Evolutionary conservation across 2,888 invertebrate genomes (phyloP).

Genomic region (Epirrhoe alternata): DNA sequence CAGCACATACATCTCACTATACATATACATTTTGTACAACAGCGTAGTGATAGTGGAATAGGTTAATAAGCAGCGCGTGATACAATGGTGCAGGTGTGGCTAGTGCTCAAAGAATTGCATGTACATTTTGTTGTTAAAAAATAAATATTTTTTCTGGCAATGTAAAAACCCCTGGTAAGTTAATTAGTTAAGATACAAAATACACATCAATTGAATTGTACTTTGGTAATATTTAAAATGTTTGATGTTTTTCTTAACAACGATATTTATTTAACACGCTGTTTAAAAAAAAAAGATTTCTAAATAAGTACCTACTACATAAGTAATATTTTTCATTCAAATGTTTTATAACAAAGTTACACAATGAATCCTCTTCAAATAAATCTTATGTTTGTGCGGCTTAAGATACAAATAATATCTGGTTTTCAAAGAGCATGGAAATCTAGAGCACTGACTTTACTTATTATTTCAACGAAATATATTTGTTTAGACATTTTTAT

Average conservation of each 20-base stretch:
- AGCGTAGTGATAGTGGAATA: constrained; percentile 43
- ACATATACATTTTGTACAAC: constrained; percentile 33
- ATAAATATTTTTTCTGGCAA: neutral
- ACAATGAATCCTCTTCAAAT: too few relatives aligned
- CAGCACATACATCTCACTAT: constrained; percentile 44
- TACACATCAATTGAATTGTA: too few relatives aligned
- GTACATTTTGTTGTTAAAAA: constrained; percentile 4
- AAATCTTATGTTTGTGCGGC: neutral
- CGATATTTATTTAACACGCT: too few relatives aligned
- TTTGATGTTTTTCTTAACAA: too few relatives aligned
- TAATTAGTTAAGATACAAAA: too few relatives aligned
- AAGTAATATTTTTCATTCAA: too few relatives aligned
- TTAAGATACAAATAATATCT: neutral
- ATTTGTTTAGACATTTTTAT: neutral
- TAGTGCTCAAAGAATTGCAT: constrained; percentile 43
- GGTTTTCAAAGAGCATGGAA: neutral
- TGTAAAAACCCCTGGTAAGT: too few relatives aligned
- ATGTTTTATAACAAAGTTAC: too few relatives aligned
- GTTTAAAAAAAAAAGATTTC: too few relatives aligned
- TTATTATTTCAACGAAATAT: neutral
- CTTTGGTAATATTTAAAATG: too few relatives aligned
- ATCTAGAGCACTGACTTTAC: neutral
- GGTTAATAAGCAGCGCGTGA: constrained; percentile 49
- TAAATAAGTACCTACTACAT: too few relatives aligned
- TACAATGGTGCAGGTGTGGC: constrained; percentile 50